phyloP scores from a whole-genome alignment of 2,797 vertebrate species.

The Sebastolobus altivelis region DNA sequence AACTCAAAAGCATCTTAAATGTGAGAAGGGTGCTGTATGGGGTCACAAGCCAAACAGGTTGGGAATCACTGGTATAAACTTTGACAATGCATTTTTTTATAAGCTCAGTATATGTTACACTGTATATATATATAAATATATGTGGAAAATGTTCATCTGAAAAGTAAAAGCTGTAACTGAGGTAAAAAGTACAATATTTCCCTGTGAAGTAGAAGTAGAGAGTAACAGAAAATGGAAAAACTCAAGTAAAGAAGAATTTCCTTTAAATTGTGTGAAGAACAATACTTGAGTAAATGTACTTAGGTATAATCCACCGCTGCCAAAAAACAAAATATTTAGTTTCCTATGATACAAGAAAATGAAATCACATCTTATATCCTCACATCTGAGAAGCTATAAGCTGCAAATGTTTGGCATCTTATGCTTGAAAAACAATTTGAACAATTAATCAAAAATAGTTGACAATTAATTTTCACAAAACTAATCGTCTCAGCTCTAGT shows the following conservation, averaged over 20 bases:
- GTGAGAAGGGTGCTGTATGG: neutral
- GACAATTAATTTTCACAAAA: neutral
- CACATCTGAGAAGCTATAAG: neutral
- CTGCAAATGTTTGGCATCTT: neutral
- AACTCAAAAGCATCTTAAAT: neutral
- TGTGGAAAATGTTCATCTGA: neutral
- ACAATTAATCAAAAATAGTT: neutral
- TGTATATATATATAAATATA: neutral
- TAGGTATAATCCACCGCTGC: neutral
- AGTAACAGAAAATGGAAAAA: neutral
- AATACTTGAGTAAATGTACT: neutral
- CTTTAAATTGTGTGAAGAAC: neutral
- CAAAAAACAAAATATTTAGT: neutral
- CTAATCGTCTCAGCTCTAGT: neutral
- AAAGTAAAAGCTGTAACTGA: neutral
- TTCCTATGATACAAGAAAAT: neutral
- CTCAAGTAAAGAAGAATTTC: too few species aligned
- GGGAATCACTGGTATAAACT: too few species aligned
- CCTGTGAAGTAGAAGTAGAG: neutral
- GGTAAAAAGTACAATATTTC: neutral
- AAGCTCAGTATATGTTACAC: neutral
- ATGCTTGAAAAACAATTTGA: neutral
- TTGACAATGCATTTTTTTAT: neutral
- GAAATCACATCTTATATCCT: neutral
- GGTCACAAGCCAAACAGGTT: neutral